Conservation (phyloP, 2,113 vertebrate genomes). For the cattle (Bos taurus) region DNA sequence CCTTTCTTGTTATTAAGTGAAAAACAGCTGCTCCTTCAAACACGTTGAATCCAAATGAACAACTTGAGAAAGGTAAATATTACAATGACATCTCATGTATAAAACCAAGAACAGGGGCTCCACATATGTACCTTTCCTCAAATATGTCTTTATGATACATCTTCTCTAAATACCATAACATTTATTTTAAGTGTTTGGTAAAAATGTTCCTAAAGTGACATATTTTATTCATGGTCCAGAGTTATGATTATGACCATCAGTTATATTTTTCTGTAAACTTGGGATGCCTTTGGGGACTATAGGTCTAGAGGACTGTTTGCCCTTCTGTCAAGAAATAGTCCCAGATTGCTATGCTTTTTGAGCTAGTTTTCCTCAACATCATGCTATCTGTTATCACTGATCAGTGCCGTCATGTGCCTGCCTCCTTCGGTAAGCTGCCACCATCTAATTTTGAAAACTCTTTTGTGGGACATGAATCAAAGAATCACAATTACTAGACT, state of each 20-base stretch:
- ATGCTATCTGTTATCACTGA: background rate
- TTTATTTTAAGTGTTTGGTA: background rate
- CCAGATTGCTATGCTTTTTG: background rate
- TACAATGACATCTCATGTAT: background rate
- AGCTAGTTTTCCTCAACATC: background rate
- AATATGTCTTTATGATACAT: background rate
- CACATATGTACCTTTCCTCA: background rate
- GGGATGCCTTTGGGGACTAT: background rate
- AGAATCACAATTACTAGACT: background rate
- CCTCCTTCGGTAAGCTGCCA: background rate
- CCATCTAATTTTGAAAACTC: background rate
- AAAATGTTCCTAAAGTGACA: background rate
- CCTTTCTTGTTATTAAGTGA: background rate
- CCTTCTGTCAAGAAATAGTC: background rate
- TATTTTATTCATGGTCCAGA: background rate
- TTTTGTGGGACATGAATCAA: background rate
- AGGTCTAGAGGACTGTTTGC: background rate
- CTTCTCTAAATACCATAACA: background rate
- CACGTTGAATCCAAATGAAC: background rate
- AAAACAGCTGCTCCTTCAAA: slow-evolving; percentile 22
- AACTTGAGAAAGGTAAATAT: slow-evolving; percentile 1
- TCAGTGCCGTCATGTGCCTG: background rate
- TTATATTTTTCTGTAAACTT: slow-evolving; percentile 1
- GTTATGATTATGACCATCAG: background rate
- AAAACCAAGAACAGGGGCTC: background rate